Evolutionary conservation across 1,140 invertebrate species (phyloP).

Genomic region (Halyomorpha halys): DNA sequence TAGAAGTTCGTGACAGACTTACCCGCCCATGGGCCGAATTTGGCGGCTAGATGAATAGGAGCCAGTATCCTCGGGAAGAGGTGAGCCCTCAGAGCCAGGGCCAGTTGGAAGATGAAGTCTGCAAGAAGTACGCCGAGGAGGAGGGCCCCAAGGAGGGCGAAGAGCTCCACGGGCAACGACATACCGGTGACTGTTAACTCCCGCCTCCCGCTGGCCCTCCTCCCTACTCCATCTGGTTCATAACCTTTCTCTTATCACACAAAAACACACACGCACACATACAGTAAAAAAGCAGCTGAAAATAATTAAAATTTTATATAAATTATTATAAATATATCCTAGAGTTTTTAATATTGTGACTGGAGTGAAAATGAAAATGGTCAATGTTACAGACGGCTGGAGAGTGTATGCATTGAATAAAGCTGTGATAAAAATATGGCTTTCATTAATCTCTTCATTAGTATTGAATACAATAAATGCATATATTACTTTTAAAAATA

Average conservation of each 20-base stretch:
- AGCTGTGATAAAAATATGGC: too few relatives aligned
- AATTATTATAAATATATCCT: too few relatives aligned
- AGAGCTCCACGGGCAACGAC: constrained; percentile 21
- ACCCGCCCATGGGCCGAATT: constrained; percentile 31
- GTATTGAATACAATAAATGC: too few relatives aligned
- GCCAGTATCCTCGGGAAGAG: constrained; percentile 23
- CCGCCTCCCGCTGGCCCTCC: not conserved
- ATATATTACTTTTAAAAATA: too few relatives aligned
- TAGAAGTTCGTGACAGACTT: not conserved
- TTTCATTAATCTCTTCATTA: too few relatives aligned
- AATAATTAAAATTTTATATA: too few relatives aligned
- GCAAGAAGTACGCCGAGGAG: constrained; percentile 22
- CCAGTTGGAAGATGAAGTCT: constrained; percentile 25
- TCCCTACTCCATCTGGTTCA: not conserved
- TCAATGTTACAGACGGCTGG: too few relatives aligned
- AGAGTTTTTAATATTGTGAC: too few relatives aligned
- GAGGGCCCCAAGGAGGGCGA: constrained; percentile 22
- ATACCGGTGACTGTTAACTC: constrained; percentile 12
- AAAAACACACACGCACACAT: too few relatives aligned
- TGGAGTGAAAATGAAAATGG: too few relatives aligned
- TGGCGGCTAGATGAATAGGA: constrained; percentile 20
- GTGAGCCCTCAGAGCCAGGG: constrained; percentile 24
- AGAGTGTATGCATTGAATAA: too few relatives aligned
- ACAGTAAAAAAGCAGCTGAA: too few relatives aligned
- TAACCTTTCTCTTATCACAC: not conserved